phyloP scores from a whole-genome alignment of 92 coral and sea anemone genomes.

The Bergia puertoricense region DNA sequence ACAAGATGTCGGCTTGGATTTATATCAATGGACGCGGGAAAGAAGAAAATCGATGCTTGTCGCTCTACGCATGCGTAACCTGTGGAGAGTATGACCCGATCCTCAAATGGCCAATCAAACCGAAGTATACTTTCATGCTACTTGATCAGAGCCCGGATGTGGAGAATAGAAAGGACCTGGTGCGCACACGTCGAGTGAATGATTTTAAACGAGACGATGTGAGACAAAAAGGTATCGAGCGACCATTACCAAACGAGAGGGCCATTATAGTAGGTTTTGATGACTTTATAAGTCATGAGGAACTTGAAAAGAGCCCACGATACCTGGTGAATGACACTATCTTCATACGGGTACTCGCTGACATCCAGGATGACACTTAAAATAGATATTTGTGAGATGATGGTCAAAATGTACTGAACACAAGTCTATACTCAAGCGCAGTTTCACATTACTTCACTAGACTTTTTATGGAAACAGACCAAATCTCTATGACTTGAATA shows the following conservation, averaged over 20 bases:
- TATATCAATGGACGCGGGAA: constrained; percentile 96
- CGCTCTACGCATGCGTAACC: constrained; percentile 93
- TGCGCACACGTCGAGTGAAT: constrained; percentile 92
- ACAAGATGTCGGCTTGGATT: constrained; percentile 89
- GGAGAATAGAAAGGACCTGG: constrained; percentile 77
- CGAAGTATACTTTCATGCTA: constrained; percentile 85
- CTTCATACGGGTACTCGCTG: constrained; percentile 83
- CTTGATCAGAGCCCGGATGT: constrained; percentile 83
- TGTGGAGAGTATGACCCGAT: constrained; percentile 93
- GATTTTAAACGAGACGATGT: constrained; percentile 94
- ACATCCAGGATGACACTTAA: constrained; percentile 60
- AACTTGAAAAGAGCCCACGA: constrained; percentile 69
- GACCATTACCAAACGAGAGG: constrained; percentile 92
- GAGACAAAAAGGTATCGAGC: constrained; percentile 87
- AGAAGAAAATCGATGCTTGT: constrained; percentile 75
- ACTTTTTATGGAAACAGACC: neutral
- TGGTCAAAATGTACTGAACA: neutral
- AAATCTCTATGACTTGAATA: no score
- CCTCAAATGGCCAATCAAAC: constrained; percentile 96
- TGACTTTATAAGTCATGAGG: constrained; percentile 83
- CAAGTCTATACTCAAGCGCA: neutral
- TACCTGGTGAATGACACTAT: constrained; percentile 77
- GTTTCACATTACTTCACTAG: neutral
- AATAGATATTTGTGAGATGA: neutral
- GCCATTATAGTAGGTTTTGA: constrained; percentile 99